Evolutionary conservation across 2,888 invertebrate species (phyloP), one percentile per base, ranked within the genome.

Genomic region (Meiosimyza decipiens): DNA sequence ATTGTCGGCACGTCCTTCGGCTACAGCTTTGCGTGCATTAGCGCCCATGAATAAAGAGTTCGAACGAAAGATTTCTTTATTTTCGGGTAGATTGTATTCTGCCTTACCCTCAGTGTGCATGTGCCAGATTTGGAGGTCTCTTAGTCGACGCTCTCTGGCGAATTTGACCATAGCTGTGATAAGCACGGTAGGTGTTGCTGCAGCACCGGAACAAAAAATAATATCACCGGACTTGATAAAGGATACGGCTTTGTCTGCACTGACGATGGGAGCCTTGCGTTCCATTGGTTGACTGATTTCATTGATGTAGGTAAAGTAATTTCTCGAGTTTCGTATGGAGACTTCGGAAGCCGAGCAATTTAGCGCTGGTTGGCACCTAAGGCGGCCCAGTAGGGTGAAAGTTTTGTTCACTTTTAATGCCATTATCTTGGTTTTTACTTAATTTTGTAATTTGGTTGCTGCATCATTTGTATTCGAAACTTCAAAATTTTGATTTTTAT

Each of bases 31-130:
- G 15, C 98, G 91, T 13, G 96, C 95, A 85, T 97, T 97, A 0
- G 91, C 94, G 0, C 95, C 97, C 91, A 97, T 96, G 86, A 98
- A 98, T 79, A 97, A 91, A 0, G 97, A 97, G 64, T 91, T 89
- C 0, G 95, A 95, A 70, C 95, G 92, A 87, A 89, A 92, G 80
- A 90, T 89, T 50, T 90, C 91, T 89, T 85, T 55, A 82, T 82
- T 72, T 64, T 85, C 82, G 6, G 83, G 83, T 22, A 82, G 78
- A 62, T 79, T 78, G 73, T 86, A 86, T 16, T 78, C 78, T 2
- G 84, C 86, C 0, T 82, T 80, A 6, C 86, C 86, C 74, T 97
- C 96, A 0, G 97, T 95, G 85, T 98, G 97, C 92, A 98, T 96
- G 83, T 98, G 97, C 74, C 94, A 94, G 0, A 97, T 92, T 50